Percentiles rank a stretch among this genome's conserved stretches.
These are phyloP conservation scores for Pterobdella sp. DNA, from an alignment of 2,888 invertebrate genomes.

Conservation along the genomic window DNA sequence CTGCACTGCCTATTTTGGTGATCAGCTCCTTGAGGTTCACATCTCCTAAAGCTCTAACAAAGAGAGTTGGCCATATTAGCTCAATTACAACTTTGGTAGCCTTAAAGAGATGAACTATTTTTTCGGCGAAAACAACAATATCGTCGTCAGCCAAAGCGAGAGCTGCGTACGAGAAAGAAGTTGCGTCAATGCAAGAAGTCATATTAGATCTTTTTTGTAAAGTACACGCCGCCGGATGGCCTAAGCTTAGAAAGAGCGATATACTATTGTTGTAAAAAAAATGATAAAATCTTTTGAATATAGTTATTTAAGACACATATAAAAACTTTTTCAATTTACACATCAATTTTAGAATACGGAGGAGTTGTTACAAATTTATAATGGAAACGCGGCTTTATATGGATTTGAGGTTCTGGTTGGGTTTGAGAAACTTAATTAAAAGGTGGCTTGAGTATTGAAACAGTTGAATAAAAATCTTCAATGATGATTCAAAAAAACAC, in stretches of 20 bases:
- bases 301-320: too few species aligned
- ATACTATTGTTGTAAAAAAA: too few species aligned
- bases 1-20: constrained; percentile 81
- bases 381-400: too few species aligned
- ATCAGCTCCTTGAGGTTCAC: constrained; percentile 85
- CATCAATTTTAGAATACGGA: too few species aligned
- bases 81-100: constrained; percentile 92
- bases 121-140: constrained; percentile 84
- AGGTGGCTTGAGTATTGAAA: too few species aligned
- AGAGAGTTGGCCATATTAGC: constrained; percentile 92
- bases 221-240: constrained; percentile 23
- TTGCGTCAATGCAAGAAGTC: constrained; percentile 3
- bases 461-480: too few species aligned
- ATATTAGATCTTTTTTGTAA: neutral
- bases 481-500: too few species aligned
- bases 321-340: too few species aligned
- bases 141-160: constrained; percentile 92
- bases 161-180: constrained; percentile 92
- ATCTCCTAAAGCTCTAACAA: constrained; percentile 90
- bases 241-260: constrained; percentile 19
- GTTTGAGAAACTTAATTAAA: too few species aligned
- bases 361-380: too few species aligned
- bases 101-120: constrained; percentile 90
- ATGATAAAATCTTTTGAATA: too few species aligned
- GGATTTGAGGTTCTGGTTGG: too few species aligned